phyloP scores from a whole-genome alignment of 1,140 invertebrate genomes.

The Drosophila suzukii region DNA sequence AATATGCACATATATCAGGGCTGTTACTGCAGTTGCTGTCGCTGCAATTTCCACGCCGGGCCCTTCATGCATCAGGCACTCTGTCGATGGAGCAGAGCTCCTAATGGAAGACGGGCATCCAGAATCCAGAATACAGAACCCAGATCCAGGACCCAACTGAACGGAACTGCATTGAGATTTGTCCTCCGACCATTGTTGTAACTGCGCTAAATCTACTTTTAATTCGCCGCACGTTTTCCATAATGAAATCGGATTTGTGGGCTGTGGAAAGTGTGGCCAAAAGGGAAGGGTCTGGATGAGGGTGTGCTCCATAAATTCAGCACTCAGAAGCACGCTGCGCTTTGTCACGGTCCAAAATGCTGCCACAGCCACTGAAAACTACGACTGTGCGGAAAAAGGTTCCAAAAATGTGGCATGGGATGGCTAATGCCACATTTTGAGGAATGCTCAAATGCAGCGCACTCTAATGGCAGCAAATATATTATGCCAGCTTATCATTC shows the following conservation, averaged over 20 bases:
- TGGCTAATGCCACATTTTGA: slow-evolving; percentile 36
- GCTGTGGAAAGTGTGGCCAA: slow-evolving; percentile 19
- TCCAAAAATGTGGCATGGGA: slow-evolving; percentile 11
- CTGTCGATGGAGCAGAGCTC: slow-evolving; percentile 19
- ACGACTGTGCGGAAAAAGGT: slow-evolving; percentile 2
- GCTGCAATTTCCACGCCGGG: slow-evolving; percentile 19
- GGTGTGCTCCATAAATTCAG: slow-evolving; percentile 44
- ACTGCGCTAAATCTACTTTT: slow-evolving; percentile 68
- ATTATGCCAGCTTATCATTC: slow-evolving; percentile 77
- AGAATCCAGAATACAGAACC: background rate
- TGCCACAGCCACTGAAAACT: background rate
- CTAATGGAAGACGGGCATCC: slow-evolving; percentile 50
- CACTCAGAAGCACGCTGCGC: slow-evolving; percentile 52
- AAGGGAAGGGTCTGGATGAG: background rate
- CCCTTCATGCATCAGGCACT: slow-evolving; percentile 34
- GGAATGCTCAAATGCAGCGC: slow-evolving; percentile 65
- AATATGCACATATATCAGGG: slow-evolving; percentile 31
- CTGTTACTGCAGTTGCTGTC: slow-evolving; percentile 12
- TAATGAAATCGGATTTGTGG: slow-evolving; percentile 79
- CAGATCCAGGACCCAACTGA: slow-evolving; percentile 7
- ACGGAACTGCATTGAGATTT: slow-evolving; percentile 56
- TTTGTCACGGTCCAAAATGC: slow-evolving; percentile 46
- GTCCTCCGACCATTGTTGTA: slow-evolving; percentile 32
- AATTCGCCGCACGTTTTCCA: slow-evolving; percentile 78
- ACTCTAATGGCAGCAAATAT: slow-evolving; percentile 75